These are phyloP conservation scores for Cryptocheilus praepositus DNA, from an alignment of 2,888 invertebrate genomes.

Conservation along the genomic window DNA sequence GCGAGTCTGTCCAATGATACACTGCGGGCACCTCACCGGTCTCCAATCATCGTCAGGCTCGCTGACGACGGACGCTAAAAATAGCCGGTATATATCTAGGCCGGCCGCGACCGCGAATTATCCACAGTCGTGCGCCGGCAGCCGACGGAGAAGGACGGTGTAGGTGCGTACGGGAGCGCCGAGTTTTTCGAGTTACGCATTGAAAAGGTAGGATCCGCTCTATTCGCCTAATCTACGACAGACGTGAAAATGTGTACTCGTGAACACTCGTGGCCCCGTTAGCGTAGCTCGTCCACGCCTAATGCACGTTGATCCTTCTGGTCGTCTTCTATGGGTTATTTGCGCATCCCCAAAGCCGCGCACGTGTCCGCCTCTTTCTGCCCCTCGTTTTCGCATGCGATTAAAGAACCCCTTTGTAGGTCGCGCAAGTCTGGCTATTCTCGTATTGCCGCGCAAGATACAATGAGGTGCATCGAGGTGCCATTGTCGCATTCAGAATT, in stretches of 20 bases:
- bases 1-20: conserved; percentile 53
- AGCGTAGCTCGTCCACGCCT: background rate
- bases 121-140: conserved; percentile 73
- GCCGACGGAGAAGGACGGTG: conserved; percentile 59
- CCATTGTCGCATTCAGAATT: too few species aligned
- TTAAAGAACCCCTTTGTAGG: conserved; percentile 35
- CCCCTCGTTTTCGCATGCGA: conserved; percentile 23
- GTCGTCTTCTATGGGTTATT: background rate
- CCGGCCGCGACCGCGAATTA: conserved; percentile 69
- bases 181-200: conserved; percentile 4
- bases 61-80: conserved; percentile 70
- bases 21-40: conserved; percentile 57
- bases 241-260: too few species aligned
- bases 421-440: conserved; percentile 30
- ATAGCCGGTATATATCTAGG: conserved; percentile 73
- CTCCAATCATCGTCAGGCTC: conserved; percentile 56
- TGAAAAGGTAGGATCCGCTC: conserved; percentile 3
- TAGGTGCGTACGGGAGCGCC: background rate
- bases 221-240: too few species aligned
- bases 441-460: conserved; percentile 31
- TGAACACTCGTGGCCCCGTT: too few species aligned
- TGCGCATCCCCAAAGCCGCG: conserved; percentile 6
- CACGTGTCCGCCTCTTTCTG: conserved; percentile 21
- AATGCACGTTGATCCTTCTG: too few species aligned
- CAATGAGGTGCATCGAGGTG: conserved; percentile 24